Base-by-base conservation (phyloP, 2,888 invertebrate species). In the Morpho helenor region DNA sequence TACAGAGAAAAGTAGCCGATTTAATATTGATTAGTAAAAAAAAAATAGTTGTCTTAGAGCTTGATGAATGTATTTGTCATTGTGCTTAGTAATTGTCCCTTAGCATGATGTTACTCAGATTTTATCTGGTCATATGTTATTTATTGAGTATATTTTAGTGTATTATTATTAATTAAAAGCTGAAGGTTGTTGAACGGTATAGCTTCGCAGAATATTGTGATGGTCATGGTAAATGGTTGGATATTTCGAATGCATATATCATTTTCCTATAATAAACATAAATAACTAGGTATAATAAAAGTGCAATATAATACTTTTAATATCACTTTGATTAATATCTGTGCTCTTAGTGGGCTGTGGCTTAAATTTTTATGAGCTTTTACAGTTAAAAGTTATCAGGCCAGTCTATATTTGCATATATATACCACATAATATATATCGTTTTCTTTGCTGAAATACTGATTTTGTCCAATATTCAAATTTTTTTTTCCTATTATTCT, bases 1-100 rank as follows among this genome's bases (percentile, higher is more conserved):
- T 82, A 80, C 84, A 82, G 80, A 85, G 71, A 84, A 75, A 77
- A 82, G 85, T 89, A 89, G 89, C 85, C 74, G 75, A 79, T 83
- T 76, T 81, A 63, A 63, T 77, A 80, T 80, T 79, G 80, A 84
- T 78, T 84, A 84, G 82, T 50, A 45, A 56, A 58, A 77, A n/a
- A 74, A 76, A 79, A 52, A 76, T 88, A 87, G 81, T 78, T 83
- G 82, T 87, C 88, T 87, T 87, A 80, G 77, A 76, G 90, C 89
- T 89, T 90, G 82, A 87, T 88, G 82, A 87, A 82, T 88, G 86
- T 89, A 86, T 82, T 83, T 79, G 87, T 89, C 87, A 87, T 86
- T 87, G 89, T 90, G 89, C 87, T 87, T 89, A 88, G 89, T 82
- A 79, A 83, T 81, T 78, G 76, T 77, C 78, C 77, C 73, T 84